Conservation (phyloP, 2,113 vertebrate species). For the Tetrao urogallus region DNA sequence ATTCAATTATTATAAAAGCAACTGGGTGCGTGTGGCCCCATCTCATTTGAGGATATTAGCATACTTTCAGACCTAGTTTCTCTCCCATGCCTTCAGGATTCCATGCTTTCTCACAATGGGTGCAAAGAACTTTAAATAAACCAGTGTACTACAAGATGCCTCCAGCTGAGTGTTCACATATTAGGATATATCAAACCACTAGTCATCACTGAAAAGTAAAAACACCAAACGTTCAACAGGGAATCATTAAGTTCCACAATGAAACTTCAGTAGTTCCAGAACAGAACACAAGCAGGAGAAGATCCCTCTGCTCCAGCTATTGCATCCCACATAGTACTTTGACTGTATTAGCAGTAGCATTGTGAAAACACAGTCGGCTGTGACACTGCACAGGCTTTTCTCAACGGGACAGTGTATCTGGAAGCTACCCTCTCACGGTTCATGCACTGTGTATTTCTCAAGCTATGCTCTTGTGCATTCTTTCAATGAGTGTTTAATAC, state of each 20-base stretch:
- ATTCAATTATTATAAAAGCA: background rate
- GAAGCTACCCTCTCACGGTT: background rate
- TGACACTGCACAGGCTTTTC: constrained; percentile 35
- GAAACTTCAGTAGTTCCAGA: background rate
- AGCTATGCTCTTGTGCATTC: background rate
- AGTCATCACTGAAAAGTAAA: background rate
- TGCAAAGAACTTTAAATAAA: background rate
- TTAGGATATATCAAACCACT: background rate
- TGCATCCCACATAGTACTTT: background rate
- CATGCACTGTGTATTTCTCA: background rate
- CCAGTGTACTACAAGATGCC: background rate
- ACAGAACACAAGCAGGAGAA: constrained; percentile 1
- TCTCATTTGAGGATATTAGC: background rate
- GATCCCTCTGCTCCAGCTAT: background rate
- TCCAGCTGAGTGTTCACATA: background rate
- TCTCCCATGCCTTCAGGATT: background rate
- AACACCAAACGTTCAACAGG: constrained; percentile 6
- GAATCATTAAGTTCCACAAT: background rate
- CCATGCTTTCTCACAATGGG: background rate
- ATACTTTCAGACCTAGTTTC: background rate
- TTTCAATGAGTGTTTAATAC: constrained; percentile 25
- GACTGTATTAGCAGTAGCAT: constrained; percentile 11
- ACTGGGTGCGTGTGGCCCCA: background rate
- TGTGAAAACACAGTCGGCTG: constrained; percentile 57
- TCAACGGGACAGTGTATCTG: constrained; percentile 12